Conservation (phyloP, 2,797 vertebrate genomes). For the Anguilla marmorata region DNA sequence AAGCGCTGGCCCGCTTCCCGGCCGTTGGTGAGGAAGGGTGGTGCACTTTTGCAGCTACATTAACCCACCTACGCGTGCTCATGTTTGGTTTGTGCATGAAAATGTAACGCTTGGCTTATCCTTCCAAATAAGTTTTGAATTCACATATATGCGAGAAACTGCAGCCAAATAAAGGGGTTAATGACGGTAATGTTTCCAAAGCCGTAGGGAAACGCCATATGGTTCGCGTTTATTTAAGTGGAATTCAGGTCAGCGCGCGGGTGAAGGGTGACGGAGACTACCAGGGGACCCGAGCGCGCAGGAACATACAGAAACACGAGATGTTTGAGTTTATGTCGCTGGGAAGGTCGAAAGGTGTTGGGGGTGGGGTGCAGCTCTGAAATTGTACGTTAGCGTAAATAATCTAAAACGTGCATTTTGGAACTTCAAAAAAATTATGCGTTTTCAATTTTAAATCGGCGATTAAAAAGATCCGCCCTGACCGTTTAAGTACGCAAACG, state of each 20-base stretch:
- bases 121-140: not conserved
- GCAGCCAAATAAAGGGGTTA: not conserved
- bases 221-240: slow-evolving; percentile 60
- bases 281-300: slow-evolving; percentile 52
- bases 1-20: not conserved
- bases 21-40: not conserved
- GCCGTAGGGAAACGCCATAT: slow-evolving; percentile 51
- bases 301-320: slow-evolving; percentile 49
- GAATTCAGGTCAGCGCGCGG: slow-evolving; percentile 49
- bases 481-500: not conserved
- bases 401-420: slow-evolving; percentile 28
- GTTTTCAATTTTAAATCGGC: slow-evolving; percentile 18
- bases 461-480: not conserved
- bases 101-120: not conserved
- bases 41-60: not conserved
- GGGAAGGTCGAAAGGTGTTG: slow-evolving; percentile 20
- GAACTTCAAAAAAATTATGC: slow-evolving; percentile 14
- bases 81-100: not conserved
- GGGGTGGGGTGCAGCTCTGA: not conserved
- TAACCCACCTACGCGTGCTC: not conserved
- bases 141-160: not conserved
- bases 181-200: not conserved
- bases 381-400: not conserved
- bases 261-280: slow-evolving; percentile 48
- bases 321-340: slow-evolving; percentile 4